Percentiles rank a stretch among this genome's conserved stretches.
Evolutionary conservation across 2,113 vertebrate genomes (phyloP).

Genomic region (Athene cunicularia): DNA sequence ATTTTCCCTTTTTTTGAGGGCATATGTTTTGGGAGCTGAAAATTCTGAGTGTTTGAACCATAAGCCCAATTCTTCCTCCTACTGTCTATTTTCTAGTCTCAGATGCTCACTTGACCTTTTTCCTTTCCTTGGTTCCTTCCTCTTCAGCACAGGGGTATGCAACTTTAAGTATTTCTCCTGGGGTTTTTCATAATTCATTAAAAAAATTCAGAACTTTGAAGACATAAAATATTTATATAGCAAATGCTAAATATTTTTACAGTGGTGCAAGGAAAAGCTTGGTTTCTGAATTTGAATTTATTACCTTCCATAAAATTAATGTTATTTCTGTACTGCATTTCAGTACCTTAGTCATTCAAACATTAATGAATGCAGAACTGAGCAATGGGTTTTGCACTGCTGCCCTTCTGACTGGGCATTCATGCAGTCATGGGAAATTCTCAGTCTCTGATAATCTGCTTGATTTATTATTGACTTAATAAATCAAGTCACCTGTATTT

Average conservation of each 20-base stretch:
- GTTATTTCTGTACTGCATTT: background rate
- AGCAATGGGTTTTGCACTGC: conserved; percentile 19
- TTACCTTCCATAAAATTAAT: background rate
- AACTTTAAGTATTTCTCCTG: background rate
- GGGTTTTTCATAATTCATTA: conserved; percentile 10
- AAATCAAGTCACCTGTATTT: background rate
- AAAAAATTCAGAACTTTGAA: background rate
- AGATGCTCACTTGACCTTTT: conserved; percentile 39
- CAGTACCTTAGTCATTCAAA: conserved; percentile 1
- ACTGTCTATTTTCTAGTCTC: background rate
- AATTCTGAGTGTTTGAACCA: background rate
- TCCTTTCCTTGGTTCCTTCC: background rate
- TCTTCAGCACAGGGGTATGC: background rate
- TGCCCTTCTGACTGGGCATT: background rate
- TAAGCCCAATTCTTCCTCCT: background rate
- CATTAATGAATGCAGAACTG: conserved; percentile 9
- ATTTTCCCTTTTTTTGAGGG: background rate
- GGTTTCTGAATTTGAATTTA: conserved; percentile 22
- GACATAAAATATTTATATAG: conserved; percentile 23
- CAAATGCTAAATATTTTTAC: conserved; percentile 46
- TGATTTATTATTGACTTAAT: background rate
- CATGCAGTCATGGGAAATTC: background rate
- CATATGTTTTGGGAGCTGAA: conserved; percentile 25
- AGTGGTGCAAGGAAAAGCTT: conserved; percentile 15
- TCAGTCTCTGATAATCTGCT: background rate